Conservation (phyloP, 2,797 vertebrate species). For the Spinus pinus region DNA sequence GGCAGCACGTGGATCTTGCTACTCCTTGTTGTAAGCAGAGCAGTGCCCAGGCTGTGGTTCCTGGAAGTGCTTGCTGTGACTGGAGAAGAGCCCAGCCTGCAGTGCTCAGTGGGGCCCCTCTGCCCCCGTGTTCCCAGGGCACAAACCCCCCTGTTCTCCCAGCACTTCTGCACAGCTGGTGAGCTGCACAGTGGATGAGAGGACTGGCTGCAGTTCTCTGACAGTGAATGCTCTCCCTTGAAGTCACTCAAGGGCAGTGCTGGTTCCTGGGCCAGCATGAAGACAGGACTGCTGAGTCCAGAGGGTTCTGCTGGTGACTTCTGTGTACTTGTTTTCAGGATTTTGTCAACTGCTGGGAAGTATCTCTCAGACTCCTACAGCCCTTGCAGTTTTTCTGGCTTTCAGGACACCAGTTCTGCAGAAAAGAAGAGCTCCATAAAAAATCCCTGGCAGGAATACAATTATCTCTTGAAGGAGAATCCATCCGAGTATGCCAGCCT, state of each 20-base stretch:
- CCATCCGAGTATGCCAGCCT: slow-evolving; percentile 86
- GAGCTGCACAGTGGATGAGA: neutral
- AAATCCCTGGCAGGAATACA: slow-evolving; percentile 98
- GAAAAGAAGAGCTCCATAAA: slow-evolving; percentile 83
- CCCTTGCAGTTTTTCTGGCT: slow-evolving; percentile 89
- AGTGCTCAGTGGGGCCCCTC: neutral
- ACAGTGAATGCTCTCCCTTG: neutral
- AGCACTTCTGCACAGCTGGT: neutral
- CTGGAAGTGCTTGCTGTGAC: neutral
- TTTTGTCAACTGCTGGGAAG: slow-evolving; percentile 89
- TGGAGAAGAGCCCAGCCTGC: neutral
- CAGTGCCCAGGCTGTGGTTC: neutral
- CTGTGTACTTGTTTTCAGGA: slow-evolving; percentile 74
- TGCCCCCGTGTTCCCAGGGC: neutral
- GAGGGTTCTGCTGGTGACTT: neutral
- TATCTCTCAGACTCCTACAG: slow-evolving; percentile 93
- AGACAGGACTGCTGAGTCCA: neutral
- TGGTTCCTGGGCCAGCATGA: neutral
- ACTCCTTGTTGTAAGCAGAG: neutral
- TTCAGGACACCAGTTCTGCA: slow-evolving; percentile 83
- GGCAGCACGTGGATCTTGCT: neutral
- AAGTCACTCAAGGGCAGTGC: neutral
- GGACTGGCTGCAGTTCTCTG: neutral
- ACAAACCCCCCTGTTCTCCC: neutral
- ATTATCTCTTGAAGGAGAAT: slow-evolving; percentile 90